Base-by-base conservation (phyloP, 2,797 vertebrate species). In the Rhabdophis nuchalis region DNA sequence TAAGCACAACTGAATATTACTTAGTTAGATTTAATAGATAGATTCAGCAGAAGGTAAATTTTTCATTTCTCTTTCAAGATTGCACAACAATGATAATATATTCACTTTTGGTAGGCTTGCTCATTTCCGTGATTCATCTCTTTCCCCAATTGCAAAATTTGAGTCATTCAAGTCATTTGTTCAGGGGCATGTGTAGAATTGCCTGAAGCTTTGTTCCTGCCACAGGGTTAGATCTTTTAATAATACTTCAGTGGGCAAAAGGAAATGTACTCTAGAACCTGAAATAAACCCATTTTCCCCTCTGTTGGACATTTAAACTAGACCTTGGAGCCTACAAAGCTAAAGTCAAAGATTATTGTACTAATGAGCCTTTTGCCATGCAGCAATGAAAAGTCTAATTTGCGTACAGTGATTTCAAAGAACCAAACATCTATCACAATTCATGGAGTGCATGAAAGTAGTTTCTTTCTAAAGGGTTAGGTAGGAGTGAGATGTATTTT, bases 381-480 rank as follows among this genome's bases (percentile, higher is more conserved):
- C 13, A 91, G 50, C 89, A 94, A 91, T 0, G 3, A 93, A 1
- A 57, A 89, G 91, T 68, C 72, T 53, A 92, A 41, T 72, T 88
- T 93, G 90, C 91, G 3, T 88, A 91, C 27, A 93, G 52, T 57
- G 93, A 85, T 86, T 72, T 41, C 41, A 57, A 32, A 91, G 25
- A 93, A 92, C 92, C 94, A 92, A 89, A 61, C 86, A 13, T n/a
- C 14, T 53, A 61, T 52, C 77, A 88, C 93, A 93, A 95, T 41
- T 41, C 85, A 90, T 9, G 14, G 0, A 85, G 56, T 60, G 64
- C 89, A 46, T 85, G 86, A 68, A 90, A 91, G 92, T 50, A 88
- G 56, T 92, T 53, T 53, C 92, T 86, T 68, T 92, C 29, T 88
- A 92, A 53, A 61, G 72, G 87, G 52, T 57, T 16, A 36, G 92